Base-by-base conservation (phyloP, 2,888 invertebrate species). In the Plagodis dolabraria region DNA sequence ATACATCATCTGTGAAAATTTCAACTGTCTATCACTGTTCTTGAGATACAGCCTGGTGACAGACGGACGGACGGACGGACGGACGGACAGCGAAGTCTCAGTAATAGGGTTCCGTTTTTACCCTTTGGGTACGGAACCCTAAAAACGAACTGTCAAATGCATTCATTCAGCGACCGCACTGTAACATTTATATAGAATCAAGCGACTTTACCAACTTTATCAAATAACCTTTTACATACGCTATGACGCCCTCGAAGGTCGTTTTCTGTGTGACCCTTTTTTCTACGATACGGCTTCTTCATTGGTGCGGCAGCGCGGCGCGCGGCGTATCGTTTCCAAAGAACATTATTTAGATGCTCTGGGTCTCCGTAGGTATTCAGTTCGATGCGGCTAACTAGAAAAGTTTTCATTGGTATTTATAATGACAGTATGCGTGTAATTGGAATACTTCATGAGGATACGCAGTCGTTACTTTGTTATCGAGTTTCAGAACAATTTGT, bases 331-430 rank as follows among this genome's bases (percentile, higher is more conserved):
- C 35, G 33, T 46, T 54, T 48, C 47, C 43, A 9, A 36, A 22
- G 33, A 7, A 48, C 47, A 48, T 53, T 42, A 57, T 57, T 65
- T 43, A 63, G 49, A 54, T 59, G 57, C 62, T 50, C 12, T 7
- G 9, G 10, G 42, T 2, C 12, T 12, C 8, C 33, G 50, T 47
- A 40, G 48, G 54, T 55, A 60, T 43, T 38, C 61, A 51, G 36
- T n/a, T n/a, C 46, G 57, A 53, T 5, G 36, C 12, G 42, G 36
- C 48, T 60, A 60, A 63, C 60, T 63, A 63, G 60, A 63, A 65
- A 65, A 65, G 60, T 65, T 65, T 65, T 58, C 60, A 65, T 65
- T 63, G 57, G 49, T 58, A 53, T 65, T 60, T 60, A 53, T 53
- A 58, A 63, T 50, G 60, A 22, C 50, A 53, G 50, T 49, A 47